These are phyloP conservation scores for Podabrus alpinus DNA, from an alignment of 2,888 invertebrate species.

Conservation along the genomic window DNA sequence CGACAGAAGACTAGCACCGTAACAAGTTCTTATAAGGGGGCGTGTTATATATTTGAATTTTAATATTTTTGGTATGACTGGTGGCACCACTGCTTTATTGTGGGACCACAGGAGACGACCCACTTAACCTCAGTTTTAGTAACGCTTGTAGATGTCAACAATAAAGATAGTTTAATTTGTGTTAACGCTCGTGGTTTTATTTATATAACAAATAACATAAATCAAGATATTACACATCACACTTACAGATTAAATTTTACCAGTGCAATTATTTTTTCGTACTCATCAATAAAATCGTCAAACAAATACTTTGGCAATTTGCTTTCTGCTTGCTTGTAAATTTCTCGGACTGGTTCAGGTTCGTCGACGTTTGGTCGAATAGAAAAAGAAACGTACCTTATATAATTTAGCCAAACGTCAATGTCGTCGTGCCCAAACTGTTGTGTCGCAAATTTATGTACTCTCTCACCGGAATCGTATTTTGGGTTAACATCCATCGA, in stretches of 20 bases:
- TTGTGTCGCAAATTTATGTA: conserved; percentile 65
- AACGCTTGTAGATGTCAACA: too few species aligned
- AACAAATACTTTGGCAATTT: background rate
- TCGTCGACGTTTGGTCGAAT: conserved; percentile 47
- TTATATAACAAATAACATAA: too few species aligned
- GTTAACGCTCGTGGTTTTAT: too few species aligned
- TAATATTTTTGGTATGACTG: too few species aligned
- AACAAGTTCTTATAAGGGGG: too few species aligned
- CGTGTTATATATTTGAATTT: too few species aligned
- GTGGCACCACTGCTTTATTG: too few species aligned
- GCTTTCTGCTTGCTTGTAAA: background rate
- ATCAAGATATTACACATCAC: too few species aligned
- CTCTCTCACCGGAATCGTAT: conserved; percentile 60
- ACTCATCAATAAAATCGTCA: background rate
- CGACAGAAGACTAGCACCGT: too few species aligned
- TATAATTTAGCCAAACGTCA: conserved; percentile 75
- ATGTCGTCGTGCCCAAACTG: conserved; percentile 69
- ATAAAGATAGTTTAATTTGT: too few species aligned
- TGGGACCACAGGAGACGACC: too few species aligned
- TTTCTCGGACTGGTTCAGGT: background rate
- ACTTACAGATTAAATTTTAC: background rate
- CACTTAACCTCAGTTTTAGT: too few species aligned
- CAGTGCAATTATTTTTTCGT: background rate
- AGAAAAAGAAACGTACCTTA: conserved; percentile 68
- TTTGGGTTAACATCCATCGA: conserved; percentile 57